phyloP scores from a whole-genome alignment of 2,888 invertebrate genomes.

The Diloba caeruleocephala region DNA sequence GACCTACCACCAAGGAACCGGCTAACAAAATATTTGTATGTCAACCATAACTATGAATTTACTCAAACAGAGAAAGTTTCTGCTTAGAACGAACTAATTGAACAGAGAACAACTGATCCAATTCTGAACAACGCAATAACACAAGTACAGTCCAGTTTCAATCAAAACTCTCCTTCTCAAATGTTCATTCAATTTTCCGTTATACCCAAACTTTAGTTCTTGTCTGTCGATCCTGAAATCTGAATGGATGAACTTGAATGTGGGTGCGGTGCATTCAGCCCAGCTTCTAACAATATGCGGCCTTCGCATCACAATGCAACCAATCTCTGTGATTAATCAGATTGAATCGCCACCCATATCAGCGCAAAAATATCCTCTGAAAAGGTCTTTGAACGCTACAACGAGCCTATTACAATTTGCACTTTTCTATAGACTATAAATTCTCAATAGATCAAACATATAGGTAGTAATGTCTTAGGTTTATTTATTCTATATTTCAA shows the following conservation, averaged over 20 bases:
- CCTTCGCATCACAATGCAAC: slow-evolving; percentile 34
- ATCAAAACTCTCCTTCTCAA: slow-evolving; percentile 43
- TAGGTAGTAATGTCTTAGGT: too few species aligned
- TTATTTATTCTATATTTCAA: too few species aligned
- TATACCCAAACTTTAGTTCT: slow-evolving; percentile 34
- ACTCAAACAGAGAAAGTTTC: not conserved
- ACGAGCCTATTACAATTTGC: too few species aligned
- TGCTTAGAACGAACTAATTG: not conserved
- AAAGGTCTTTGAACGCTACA: not conserved
- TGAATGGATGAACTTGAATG: slow-evolving; percentile 46
- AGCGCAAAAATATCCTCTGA: slow-evolving; percentile 17
- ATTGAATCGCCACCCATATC: slow-evolving; percentile 35
- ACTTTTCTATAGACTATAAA: too few species aligned
- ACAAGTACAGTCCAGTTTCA: slow-evolving; percentile 26
- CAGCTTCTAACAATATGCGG: slow-evolving; percentile 33
- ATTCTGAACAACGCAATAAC: slow-evolving; percentile 32
- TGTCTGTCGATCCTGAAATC: slow-evolving; percentile 27
- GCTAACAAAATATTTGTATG: too few species aligned
- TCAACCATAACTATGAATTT: too few species aligned
- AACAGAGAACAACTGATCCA: slow-evolving; percentile 12
- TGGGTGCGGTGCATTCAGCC: slow-evolving; percentile 43
- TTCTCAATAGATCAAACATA: too few species aligned
- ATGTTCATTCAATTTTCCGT: slow-evolving; percentile 47
- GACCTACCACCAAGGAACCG: too few species aligned
- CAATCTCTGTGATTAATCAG: slow-evolving; percentile 43